phyloP scores from a whole-genome alignment of 2,888 invertebrate species.

The Venusia cambrica region DNA sequence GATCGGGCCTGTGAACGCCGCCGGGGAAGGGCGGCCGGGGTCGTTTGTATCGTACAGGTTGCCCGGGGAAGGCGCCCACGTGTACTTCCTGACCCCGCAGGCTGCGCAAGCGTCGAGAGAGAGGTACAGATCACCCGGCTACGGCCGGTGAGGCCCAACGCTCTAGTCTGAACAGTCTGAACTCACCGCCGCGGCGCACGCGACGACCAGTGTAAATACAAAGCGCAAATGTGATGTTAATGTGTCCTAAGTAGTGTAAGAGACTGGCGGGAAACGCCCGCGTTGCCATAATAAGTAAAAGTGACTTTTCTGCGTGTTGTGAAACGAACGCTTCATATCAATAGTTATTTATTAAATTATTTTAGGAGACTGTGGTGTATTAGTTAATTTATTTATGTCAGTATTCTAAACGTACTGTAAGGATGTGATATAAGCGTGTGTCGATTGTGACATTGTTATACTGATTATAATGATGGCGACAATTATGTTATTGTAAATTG shows the following conservation, averaged over 20 bases:
- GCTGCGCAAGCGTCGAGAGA: constrained; percentile 60
- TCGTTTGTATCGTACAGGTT: constrained; percentile 87
- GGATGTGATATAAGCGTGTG: constrained; percentile 62
- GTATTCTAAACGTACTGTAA: constrained; percentile 67
- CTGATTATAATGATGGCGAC: constrained; percentile 41
- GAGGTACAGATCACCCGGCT: constrained; percentile 61
- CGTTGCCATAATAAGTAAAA: constrained; percentile 76
- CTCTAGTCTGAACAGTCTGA: constrained; percentile 76
- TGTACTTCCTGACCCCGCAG: constrained; percentile 89
- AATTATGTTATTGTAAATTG: constrained; percentile 56
- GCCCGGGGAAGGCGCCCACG: constrained; percentile 89
- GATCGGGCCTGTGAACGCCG: constrained; percentile 72
- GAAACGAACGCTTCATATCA: constrained; percentile 58
- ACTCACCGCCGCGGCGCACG: constrained; percentile 49
- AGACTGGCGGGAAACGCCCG: constrained; percentile 68
- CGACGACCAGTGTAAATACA: constrained; percentile 70
- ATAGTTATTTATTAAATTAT: constrained; percentile 77
- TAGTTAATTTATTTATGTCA: constrained; percentile 79
- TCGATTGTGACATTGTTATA: constrained; percentile 53
- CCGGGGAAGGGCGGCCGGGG: constrained; percentile 74
- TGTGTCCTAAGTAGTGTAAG: constrained; percentile 79
- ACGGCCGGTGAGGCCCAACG: constrained; percentile 76
- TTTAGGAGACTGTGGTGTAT: constrained; percentile 73
- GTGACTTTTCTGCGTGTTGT: constrained; percentile 51
- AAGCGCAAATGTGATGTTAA: constrained; percentile 80